Evolutionary conservation across 2,888 invertebrate genomes (phyloP).

Genomic region (Hesperia comma): DNA sequence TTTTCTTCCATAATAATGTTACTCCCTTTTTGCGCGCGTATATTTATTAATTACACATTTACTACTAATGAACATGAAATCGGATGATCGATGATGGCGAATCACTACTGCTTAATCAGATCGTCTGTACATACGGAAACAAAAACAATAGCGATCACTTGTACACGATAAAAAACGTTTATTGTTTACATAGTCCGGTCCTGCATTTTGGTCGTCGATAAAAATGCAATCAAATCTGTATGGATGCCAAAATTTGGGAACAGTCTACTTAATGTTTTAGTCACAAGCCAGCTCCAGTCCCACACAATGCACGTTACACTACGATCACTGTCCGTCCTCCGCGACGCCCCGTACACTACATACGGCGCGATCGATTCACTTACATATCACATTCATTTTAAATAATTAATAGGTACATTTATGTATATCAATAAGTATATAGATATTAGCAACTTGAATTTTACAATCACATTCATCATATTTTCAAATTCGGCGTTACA

Average conservation of each 20-base stretch:
- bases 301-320: conserved; percentile 51
- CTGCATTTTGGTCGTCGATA: conserved; percentile 16
- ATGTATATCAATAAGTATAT: conserved; percentile 56
- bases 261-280: conserved; percentile 53
- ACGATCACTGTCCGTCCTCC: conserved; percentile 53
- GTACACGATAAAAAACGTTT: conserved; percentile 46
- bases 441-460: conserved; percentile 70
- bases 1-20: conserved; percentile 66
- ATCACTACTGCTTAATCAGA: conserved; percentile 41
- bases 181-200: conserved; percentile 11
- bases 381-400: conserved; percentile 79
- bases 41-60: conserved; percentile 52
- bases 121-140: conserved; percentile 43
- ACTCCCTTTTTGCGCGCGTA: conserved; percentile 51
- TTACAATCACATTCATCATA: conserved; percentile 67
- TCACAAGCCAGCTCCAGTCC: conserved; percentile 57
- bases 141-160: conserved; percentile 45
- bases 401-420: conserved; percentile 57
- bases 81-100: conserved; percentile 51
- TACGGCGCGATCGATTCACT: conserved; percentile 66
- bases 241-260: conserved; percentile 47
- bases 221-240: conserved; percentile 22
- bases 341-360: conserved; percentile 47
- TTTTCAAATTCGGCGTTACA: conserved; percentile 71
- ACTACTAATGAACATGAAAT: conserved; percentile 59